Evolutionary conservation across 2,888 invertebrate species (phyloP), one percentile per base, ranked within the genome.

Genomic region (Dorcus parallelipipedus): DNA sequence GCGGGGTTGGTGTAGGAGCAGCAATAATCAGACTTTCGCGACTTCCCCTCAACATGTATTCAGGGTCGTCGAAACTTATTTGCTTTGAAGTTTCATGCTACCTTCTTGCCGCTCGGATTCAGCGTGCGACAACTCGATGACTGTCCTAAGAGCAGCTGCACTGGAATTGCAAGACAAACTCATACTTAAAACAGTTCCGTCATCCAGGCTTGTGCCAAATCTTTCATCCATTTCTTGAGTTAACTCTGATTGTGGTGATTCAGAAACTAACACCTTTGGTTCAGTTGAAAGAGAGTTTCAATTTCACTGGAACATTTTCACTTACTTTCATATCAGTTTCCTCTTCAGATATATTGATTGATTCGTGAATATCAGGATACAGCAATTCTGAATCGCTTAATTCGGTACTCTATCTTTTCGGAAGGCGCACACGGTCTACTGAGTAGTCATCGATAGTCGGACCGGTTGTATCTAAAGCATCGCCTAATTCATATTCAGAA

Each of bases 241-340:
- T 67, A 79, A 78, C 9, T 81, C 73, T 6, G 79, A 70, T 60
- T 71, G 77, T 56, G 84, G 83, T 9, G 84, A 84, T 65, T 84
- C 74, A 10, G 73, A 65, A 60, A 74, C 75, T 42, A 76, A 63
- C 23, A 72, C 71, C 69, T 82, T 82, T 3, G 80, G 76, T 61
- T 83, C 83, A 3, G 90, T 67, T 86, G 88, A 73, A 89, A 0
- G 93, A 94, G 59, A 93, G 82, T 74, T 93, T 94, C 93, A 94
- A 93, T 73, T 81, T 81, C 8, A 86, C 86, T 26, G 85, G 82
- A n/a, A 83, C 79, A 53, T 84, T 85, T 66, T 86, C 85, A 45
- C 49, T 33, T 14, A 50, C 58, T 47, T 58, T 56, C n/a, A 78
- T 79, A 49, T 79, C 80, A 43, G 79, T 75, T 59, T 84, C 84